Evolutionary conservation across 2,888 invertebrate species (phyloP), one percentile per base, ranked within the genome.

Genomic region (Eupithecia exiguata): DNA sequence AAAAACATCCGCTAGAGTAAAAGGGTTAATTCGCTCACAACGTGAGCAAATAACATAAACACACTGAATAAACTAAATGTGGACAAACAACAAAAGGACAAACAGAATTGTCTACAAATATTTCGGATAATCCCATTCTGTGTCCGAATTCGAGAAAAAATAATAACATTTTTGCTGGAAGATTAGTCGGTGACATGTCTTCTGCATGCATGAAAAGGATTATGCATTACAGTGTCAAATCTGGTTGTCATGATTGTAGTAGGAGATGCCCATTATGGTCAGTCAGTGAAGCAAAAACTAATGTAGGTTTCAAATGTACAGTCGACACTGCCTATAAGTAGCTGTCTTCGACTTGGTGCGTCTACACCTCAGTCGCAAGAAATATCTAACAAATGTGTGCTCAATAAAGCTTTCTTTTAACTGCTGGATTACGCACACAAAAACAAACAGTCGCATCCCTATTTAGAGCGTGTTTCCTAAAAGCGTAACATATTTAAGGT

Each of bases 41-140:
- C 89, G 90, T 92, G 92, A 89, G 85, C 90, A 91, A 80, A 78
- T 78, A 58, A 58, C 58, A 25, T 58, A 80, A 77, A 79, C 75
- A 77, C 74, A 68, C 69, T 88, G 89, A 88, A 90, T 90, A 86
- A 89, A 89, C 88, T 88, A 87, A 92, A 93, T 90, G 90, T 94
- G 92, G 84, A 91, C 90, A 92, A 93, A 92, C 92, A 92, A 89
- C 88, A 90, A 89, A 83, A 81, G 84, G 79, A 72, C 82, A 86
- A 85, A 87, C 87, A 87, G 84, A 83, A 84, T 83, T 83, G 82
- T 82, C 85, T 86, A 88, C 89, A 91, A 92, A 92, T 90, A 92
- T 89, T 85, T 85, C 86, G 85, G 79, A 87, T 88, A 87, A 81
- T 85, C 77, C 84, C 86, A 84, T 88, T 86, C 84, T 82, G 78